Base-by-base conservation (phyloP, 1,140 invertebrate species). In the Drosophila kohkoa region DNA sequence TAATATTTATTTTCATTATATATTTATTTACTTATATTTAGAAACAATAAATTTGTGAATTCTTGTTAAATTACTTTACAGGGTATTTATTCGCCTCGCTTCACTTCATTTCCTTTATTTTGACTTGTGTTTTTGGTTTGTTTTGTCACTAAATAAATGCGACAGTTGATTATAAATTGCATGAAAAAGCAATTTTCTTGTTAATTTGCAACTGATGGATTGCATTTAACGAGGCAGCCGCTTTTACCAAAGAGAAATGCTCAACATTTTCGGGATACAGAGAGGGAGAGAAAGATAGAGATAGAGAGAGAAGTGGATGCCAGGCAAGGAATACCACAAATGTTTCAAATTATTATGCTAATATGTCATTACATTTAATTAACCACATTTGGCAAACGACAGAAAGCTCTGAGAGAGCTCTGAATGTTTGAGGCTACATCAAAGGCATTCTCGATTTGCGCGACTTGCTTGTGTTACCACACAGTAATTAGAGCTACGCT, bases 291-390 rank as follows among this genome's bases (percentile, higher is more conserved):
- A 51, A 15, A 55, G 5, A 64, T 10, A 25, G 20, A 46, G 3
- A 57, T n/a, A 52, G 25, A 52, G 11, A 10, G 25, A 16, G 8
- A 45, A 6, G 20, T 25, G n/a, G 46, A 28, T 11, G 16, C 49
- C 32, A 49, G n/a, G 15, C 16, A 49, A 10, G 25, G 30, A 15
- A 66, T 63, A 25, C 57, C 28, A 38, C 35, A 77, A 80, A 77
- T 80, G 67, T 67, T 70, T 65, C 20, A 68, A 79, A 77, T 82
- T 70, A 75, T 82, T 70, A 20, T 43, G 58, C 73, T 77, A 70
- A 89, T 78, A 75, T 88, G 74, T 75, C 64, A 73, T 68, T 64
- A 68, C 81, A 89, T 83, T 89, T 89, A 88, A 88, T 88, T 88
- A 88, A 88, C 85, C 80, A 69, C 85, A 83, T 80, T 81, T 78